Conservation (phyloP, 2,888 invertebrate species). For the Eupithecia centaureata region DNA sequence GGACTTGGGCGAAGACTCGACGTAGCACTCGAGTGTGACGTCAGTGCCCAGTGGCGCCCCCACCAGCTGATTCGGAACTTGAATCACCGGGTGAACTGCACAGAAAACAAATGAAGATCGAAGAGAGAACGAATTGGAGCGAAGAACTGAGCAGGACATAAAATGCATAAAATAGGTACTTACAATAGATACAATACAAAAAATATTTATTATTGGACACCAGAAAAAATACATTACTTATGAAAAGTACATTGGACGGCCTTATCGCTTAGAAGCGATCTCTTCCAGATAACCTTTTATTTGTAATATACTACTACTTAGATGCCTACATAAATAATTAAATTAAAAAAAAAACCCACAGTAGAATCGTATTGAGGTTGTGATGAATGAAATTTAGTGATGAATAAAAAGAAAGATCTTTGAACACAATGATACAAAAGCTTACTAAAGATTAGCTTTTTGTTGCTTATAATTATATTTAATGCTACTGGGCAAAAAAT, state of each 20-base stretch:
- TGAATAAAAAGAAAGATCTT: not conserved
- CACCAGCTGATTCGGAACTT: conserved; percentile 95
- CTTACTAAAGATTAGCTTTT: not conserved
- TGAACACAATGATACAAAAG: not conserved
- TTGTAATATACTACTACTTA: too few species aligned
- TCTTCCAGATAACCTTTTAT: too few species aligned
- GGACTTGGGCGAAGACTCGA: conserved; percentile 94
- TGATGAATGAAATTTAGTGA: not conserved
- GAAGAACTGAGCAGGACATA: not conserved
- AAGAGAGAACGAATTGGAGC: not conserved
- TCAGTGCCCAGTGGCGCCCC: conserved; percentile 93
- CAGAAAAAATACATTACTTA: too few species aligned
- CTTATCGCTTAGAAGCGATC: too few species aligned
- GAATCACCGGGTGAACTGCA: conserved; percentile 94
- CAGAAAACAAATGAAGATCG: conserved; percentile 15
- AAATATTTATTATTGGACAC: too few species aligned
- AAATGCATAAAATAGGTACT: not conserved
- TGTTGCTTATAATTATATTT: not conserved
- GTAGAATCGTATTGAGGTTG: not conserved
- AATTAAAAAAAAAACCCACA: too few species aligned
- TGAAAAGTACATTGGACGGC: too few species aligned
- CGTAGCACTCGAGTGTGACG: conserved; percentile 93
- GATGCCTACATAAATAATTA: too few species aligned
- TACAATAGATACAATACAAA: too few species aligned
- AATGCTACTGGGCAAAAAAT: not conserved